Evolutionary conservation across 2,888 invertebrate species (phyloP), one percentile per base, ranked within the genome.

Genomic region (Eretmocerus hayati): DNA sequence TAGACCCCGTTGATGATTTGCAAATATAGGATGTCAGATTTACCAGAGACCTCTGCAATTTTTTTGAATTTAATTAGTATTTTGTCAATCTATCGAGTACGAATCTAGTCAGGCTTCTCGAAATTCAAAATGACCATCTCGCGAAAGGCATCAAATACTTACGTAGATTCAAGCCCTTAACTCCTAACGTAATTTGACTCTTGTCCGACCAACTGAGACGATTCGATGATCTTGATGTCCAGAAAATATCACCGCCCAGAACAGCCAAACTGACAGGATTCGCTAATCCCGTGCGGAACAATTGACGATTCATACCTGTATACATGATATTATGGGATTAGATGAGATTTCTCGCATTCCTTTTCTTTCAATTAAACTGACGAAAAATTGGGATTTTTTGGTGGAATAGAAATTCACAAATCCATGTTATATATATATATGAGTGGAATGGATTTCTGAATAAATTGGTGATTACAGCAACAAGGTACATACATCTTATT

Each of bases 231-330:
- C 75, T 62, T 57, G 79, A 77, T 0, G 81, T 79, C 87, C 88
- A 89, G 64, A 86, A 86, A 16, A 87, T 64, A 59, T 81, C 79
- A 9, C 76, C 73, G n/a, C 78, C 79, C 0, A 84, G 72, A 3
- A 81, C 64, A 0, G 83, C 76, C 32, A 88, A 57, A 30, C 79
- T 77, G 1, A 76, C 74, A 0, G 85, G 80, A 5, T 62, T 62
- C 0, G 62, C 49, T 9, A 66, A 46, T 16, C 74, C 58, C 2
- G 69, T 64, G 16, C 69, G 67, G 47, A 75, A 72, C 1, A 64
- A 55, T 46, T 67, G 68, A 40, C 71, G 60, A 42, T 40, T 38
- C 20, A 52, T 43, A 13, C 54, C 54, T 49, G 15, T 1, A 20
- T 1, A 22, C 8, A 33, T 13, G 8, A 13, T 9, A 30, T 30